Evolutionary conservation across 2,797 vertebrate species (phyloP).

Genomic region (Pampus argenteus): DNA sequence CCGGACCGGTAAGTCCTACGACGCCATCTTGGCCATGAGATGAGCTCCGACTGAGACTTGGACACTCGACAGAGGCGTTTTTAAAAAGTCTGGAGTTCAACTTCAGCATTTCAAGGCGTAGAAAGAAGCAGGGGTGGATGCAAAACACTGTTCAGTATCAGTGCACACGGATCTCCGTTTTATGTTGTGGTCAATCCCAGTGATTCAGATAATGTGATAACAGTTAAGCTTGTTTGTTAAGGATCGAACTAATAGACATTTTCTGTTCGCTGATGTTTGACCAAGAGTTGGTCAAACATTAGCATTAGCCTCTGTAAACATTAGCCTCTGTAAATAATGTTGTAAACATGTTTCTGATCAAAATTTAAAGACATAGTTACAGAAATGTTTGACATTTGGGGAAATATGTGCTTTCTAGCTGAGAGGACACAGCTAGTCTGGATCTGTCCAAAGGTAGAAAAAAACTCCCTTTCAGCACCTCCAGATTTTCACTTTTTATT

Average conservation of each 20-base stretch:
- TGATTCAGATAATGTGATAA: not conserved
- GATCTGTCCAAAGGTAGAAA: too few relatives aligned
- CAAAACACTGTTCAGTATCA: not conserved
- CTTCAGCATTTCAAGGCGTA: constrained; percentile 4
- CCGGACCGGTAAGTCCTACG: constrained; percentile 83
- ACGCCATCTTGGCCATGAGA: constrained; percentile 82
- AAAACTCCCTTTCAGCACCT: too few relatives aligned
- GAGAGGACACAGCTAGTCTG: not conserved
- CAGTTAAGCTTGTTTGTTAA: not conserved
- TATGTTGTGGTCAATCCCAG: constrained; percentile 1
- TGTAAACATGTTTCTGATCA: not conserved
- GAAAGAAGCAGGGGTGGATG: not conserved
- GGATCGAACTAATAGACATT: not conserved
- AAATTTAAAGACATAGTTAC: too few relatives aligned
- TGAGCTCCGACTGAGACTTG: constrained; percentile 51
- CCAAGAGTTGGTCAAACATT: too few relatives aligned
- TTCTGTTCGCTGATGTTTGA: not conserved
- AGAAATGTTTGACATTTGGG: not conserved
- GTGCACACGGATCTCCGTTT: not conserved
- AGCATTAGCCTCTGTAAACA: too few relatives aligned
- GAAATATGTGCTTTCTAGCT: not conserved
- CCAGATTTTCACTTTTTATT: not conserved
- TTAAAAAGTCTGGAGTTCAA: not conserved
- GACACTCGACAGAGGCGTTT: not conserved
- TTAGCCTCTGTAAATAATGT: not conserved